Conservation (phyloP, 2,888 invertebrate species). For the Rhogogaster chlorosoma region DNA sequence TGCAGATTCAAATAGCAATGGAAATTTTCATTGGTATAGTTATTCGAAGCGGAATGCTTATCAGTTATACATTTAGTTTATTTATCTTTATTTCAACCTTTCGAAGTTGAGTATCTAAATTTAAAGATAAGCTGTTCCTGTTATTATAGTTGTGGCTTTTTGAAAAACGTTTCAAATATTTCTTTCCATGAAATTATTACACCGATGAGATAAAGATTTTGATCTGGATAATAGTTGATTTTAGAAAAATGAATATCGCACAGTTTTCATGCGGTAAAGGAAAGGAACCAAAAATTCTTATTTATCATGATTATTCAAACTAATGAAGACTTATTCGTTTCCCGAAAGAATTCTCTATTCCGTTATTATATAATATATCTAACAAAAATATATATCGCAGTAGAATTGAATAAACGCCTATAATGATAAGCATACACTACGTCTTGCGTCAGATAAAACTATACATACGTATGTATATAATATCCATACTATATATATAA, state of each 20-base stretch:
- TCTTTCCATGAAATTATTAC: neutral
- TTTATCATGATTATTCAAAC: neutral
- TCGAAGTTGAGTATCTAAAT: too few species aligned
- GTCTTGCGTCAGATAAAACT: slow-evolving; percentile 5
- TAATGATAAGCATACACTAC: neutral
- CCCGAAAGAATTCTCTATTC: neutral
- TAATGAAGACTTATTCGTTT: neutral
- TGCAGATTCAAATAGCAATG: neutral
- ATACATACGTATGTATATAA: neutral
- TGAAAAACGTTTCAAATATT: too few species aligned
- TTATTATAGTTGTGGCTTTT: too few species aligned
- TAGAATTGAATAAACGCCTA: neutral
- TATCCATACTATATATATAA: neutral
- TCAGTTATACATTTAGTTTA: too few species aligned
- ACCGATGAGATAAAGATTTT: neutral
- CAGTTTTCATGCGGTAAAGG: neutral
- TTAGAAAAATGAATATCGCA: neutral
- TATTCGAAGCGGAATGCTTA: too few species aligned
- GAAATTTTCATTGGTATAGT: neutral
- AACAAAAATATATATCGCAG: neutral
- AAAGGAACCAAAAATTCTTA: neutral
- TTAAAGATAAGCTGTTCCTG: too few species aligned
- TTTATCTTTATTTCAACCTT: too few species aligned
- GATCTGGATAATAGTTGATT: neutral
- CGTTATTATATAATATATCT: neutral